These are phyloP conservation scores for Malaclemys terrapin DNA, from an alignment of 2,113 vertebrate species.

Conservation along the genomic window DNA sequence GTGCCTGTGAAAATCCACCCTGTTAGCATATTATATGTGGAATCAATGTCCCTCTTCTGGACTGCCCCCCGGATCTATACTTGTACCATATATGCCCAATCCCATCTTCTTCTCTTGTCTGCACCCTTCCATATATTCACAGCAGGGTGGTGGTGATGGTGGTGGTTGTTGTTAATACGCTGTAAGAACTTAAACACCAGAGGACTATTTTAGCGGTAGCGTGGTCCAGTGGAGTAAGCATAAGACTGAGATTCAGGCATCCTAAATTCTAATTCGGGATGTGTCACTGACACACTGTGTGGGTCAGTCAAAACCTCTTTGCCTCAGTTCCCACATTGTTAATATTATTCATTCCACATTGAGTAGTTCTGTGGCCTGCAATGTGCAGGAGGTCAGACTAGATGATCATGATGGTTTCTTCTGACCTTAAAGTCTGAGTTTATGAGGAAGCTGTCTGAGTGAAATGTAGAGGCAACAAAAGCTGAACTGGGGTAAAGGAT, in stretches of 20 bases:
- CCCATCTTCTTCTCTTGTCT: conserved; percentile 59
- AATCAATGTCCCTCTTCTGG: conserved; percentile 49
- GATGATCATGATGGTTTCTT: too few relatives aligned
- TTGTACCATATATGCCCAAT: conserved; percentile 56
- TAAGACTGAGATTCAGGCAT: not conserved
- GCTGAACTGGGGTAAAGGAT: not conserved
- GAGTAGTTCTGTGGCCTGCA: not conserved
- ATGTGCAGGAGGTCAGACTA: too few relatives aligned
- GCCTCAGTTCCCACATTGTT: not conserved
- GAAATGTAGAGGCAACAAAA: not conserved
- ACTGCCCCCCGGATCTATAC: conserved; percentile 19
- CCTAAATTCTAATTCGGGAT: rapidly evolving
- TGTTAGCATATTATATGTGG: conserved; percentile 7
- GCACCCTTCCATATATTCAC: conserved; percentile 53
- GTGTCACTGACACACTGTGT: not conserved
- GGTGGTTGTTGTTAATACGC: not conserved
- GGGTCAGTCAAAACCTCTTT: not conserved
- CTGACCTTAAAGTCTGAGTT: too few relatives aligned
- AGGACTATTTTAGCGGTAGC: not conserved
- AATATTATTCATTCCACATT: not conserved
- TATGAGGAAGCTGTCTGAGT: not conserved
- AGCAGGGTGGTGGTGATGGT: conserved; percentile 45
- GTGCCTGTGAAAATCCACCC: not conserved
- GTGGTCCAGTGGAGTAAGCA: not conserved
- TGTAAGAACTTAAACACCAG: conserved; percentile 10